Evolutionary conservation across 2,888 invertebrate genomes (phyloP).

Genomic region (Xestoiulus laeticollis): DNA sequence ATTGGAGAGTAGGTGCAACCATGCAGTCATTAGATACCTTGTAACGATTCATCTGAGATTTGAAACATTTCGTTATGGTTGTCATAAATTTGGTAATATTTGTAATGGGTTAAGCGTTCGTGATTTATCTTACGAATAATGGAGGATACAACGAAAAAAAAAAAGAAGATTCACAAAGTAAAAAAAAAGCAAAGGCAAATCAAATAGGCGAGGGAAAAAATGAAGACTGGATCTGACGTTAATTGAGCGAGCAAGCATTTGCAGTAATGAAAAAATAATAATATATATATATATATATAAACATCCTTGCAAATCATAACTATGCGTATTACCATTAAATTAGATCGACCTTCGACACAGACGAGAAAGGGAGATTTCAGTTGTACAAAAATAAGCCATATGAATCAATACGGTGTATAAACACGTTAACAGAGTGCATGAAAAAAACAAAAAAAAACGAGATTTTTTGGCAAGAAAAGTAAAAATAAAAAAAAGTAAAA

Average conservation of each 20-base stretch:
- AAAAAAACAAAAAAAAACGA: neutral
- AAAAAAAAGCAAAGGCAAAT: slow-evolving; percentile 12
- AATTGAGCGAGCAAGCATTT: slow-evolving; percentile 40
- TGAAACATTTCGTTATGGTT: neutral
- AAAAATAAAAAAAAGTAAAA: neutral
- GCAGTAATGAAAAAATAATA: slow-evolving; percentile 6
- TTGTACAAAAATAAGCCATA: slow-evolving; percentile 46
- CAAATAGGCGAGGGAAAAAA: neutral
- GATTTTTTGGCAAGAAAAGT: slow-evolving; percentile 25
- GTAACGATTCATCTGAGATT: neutral
- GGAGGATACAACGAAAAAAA: slow-evolving; percentile 5
- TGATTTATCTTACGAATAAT: slow-evolving; percentile 13
- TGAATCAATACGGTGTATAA: slow-evolving; percentile 40
- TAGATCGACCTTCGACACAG: slow-evolving; percentile 14
- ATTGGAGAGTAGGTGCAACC: neutral
- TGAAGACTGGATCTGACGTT: slow-evolving; percentile 5
- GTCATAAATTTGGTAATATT: neutral
- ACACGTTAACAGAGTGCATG: slow-evolving; percentile 46
- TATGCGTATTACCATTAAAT: slow-evolving; percentile 25
- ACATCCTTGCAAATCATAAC: slow-evolving; percentile 31
- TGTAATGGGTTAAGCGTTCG: neutral
- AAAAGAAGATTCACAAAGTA: neutral
- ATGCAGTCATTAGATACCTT: neutral
- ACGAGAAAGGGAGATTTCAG: neutral
- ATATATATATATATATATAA: slow-evolving; percentile 20